Percentiles rank a stretch among this genome's conserved stretches.
phyloP scores from a whole-genome alignment of 2,113 vertebrate species.

The Arvicanthis niloticus region DNA sequence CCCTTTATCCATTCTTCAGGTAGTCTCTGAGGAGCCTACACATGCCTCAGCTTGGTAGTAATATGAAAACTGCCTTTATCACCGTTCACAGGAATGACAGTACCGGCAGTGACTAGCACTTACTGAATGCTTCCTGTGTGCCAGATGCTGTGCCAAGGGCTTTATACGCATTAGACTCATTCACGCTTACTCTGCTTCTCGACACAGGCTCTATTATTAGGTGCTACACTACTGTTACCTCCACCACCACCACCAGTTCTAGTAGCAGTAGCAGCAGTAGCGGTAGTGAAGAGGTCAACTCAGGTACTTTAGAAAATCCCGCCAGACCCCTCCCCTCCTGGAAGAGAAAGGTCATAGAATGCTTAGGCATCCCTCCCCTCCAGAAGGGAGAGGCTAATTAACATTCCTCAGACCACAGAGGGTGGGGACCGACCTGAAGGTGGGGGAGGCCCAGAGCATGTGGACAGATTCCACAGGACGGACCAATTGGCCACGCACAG shows the following conservation, averaged over 20 bases:
- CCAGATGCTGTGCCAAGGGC: neutral
- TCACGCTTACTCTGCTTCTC: conserved; percentile 14
- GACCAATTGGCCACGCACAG: too few relatives aligned
- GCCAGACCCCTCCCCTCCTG: too few relatives aligned
- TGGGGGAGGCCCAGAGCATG: too few relatives aligned
- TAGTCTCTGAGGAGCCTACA: neutral
- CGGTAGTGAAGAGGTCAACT: too few relatives aligned
- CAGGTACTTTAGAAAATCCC: too few relatives aligned
- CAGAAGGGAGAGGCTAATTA: too few relatives aligned
- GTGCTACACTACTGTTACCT: neutral
- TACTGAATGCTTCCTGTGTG: neutral
- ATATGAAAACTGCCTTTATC: neutral
- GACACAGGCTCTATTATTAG: neutral
- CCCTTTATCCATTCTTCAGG: neutral
- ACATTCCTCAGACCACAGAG: too few relatives aligned
- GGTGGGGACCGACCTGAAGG: too few relatives aligned
- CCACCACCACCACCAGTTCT: neutral
- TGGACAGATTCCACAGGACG: too few relatives aligned
- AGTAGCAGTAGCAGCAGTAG: too few relatives aligned
- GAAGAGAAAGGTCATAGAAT: too few relatives aligned
- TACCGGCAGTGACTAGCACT: neutral
- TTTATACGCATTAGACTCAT: conserved; percentile 2
- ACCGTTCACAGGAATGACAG: neutral
- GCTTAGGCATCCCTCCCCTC: too few relatives aligned
- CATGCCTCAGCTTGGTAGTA: neutral